Conservation (phyloP, 2,888 invertebrate genomes). For the Ophioninae sp. region DNA sequence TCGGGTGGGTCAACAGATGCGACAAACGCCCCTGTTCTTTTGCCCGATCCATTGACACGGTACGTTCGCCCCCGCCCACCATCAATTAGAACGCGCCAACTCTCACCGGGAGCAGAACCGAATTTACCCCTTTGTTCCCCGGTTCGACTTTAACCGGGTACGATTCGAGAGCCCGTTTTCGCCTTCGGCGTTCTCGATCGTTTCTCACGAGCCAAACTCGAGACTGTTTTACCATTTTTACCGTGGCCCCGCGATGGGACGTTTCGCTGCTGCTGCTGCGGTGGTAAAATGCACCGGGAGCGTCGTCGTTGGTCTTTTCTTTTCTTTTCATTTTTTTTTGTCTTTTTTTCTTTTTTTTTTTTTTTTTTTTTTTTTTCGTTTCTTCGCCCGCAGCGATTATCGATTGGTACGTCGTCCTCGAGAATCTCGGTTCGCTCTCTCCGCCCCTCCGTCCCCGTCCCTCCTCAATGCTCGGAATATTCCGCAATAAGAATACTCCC, state of each 20-base stretch:
- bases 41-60: conserved; percentile 72
- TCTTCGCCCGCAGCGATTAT: conserved; percentile 58
- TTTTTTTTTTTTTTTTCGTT: conserved; percentile 36
- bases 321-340: no score
- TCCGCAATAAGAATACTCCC: no score
- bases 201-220: no score
- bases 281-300: conserved; percentile 11
- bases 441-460: no score
- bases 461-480: no score
- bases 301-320: no score
- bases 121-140: background rate
- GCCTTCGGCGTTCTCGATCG: background rate
- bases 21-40: conserved; percentile 71
- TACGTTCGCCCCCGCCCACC: conserved; percentile 49
- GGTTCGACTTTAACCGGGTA: conserved; percentile 1
- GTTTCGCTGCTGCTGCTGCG: conserved; percentile 36
- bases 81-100: conserved; percentile 70
- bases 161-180: background rate
- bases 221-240: background rate
- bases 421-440: no score
- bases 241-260: background rate
- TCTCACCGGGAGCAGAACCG: conserved; percentile 21
- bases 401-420: conserved; percentile 49
- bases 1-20: conserved; percentile 68
- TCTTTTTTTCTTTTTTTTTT: no score